These are phyloP conservation scores for Mesoligia furuncula DNA, from an alignment of 2,888 invertebrate species.

Conservation along the genomic window DNA sequence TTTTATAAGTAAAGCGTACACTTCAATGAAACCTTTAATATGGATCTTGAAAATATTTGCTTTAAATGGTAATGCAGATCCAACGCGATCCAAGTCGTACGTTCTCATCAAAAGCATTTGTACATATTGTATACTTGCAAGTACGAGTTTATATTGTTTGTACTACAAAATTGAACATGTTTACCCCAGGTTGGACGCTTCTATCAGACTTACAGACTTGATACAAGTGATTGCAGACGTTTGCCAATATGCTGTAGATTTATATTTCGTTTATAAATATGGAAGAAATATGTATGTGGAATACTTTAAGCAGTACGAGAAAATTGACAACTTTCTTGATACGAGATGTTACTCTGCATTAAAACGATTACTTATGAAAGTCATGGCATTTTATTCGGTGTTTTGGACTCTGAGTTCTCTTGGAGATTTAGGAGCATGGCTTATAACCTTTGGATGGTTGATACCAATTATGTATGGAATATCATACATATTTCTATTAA, in stretches of 20 bases:
- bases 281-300: conserved; percentile 74
- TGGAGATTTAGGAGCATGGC: conserved; percentile 78
- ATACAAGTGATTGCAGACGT: conserved; percentile 78
- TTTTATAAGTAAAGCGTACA: conserved; percentile 47
- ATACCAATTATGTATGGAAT: conserved; percentile 70
- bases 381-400: conserved; percentile 67
- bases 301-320: conserved; percentile 78
- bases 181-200: conserved; percentile 67
- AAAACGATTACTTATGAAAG: conserved; percentile 69
- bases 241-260: conserved; percentile 78
- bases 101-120: conserved; percentile 58
- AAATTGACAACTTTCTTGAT: conserved; percentile 77
- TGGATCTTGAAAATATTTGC: conserved; percentile 76
- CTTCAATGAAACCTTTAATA: conserved; percentile 70
- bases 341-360: conserved; percentile 67
- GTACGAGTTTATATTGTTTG: conserved; percentile 69
- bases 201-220: conserved; percentile 78
- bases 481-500: conserved; percentile 77
- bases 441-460: conserved; percentile 69
- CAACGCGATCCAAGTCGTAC: conserved; percentile 43
- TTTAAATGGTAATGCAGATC: conserved; percentile 67
- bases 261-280: conserved; percentile 78
- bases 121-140: conserved; percentile 65
- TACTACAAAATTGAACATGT: conserved; percentile 74
- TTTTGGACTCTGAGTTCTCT: conserved; percentile 73